A percentile compares a stretch with the other conserved stretches of the same genome.
These are phyloP conservation scores for Megathymus violae DNA, from an alignment of 1,140 invertebrate genomes.

Conservation along the genomic window DNA sequence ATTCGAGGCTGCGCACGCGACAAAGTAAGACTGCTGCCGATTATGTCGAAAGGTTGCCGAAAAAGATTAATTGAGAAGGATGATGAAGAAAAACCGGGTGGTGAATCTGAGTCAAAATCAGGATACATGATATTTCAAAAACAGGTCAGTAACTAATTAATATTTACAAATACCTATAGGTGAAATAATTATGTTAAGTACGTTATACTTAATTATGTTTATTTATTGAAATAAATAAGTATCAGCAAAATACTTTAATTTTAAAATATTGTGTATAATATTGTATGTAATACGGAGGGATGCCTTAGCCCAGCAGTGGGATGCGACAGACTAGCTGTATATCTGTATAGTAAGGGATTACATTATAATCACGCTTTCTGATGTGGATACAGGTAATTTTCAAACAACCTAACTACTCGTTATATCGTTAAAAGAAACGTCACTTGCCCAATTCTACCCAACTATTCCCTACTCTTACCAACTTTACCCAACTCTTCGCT, in stretches of 20 bases:
- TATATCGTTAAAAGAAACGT: conserved; percentile 14
- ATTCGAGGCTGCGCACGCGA: too few relatives aligned
- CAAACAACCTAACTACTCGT: conserved; percentile 31
- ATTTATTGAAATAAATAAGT: too few relatives aligned
- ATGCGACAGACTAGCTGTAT: too few relatives aligned
- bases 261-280: too few relatives aligned
- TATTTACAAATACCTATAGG: conserved; percentile 26
- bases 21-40: background rate
- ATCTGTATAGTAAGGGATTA: too few relatives aligned
- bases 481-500: background rate
- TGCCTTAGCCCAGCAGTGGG: too few relatives aligned
- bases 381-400: conserved; percentile 35
- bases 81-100: conserved; percentile 8
- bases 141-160: conserved; percentile 16
- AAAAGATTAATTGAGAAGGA: conserved; percentile 27
- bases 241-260: too few relatives aligned
- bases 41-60: conserved; percentile 35
- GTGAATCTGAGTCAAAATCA: background rate
- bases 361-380: background rate
- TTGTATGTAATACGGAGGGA: too few relatives aligned
- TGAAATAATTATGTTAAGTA: conserved; percentile 28
- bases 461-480: background rate
- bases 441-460: conserved; percentile 6
- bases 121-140: conserved; percentile 11
- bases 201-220: too few relatives aligned